phyloP scores from a whole-genome alignment of 2,113 vertebrate genomes.

The Sitta europaea region DNA sequence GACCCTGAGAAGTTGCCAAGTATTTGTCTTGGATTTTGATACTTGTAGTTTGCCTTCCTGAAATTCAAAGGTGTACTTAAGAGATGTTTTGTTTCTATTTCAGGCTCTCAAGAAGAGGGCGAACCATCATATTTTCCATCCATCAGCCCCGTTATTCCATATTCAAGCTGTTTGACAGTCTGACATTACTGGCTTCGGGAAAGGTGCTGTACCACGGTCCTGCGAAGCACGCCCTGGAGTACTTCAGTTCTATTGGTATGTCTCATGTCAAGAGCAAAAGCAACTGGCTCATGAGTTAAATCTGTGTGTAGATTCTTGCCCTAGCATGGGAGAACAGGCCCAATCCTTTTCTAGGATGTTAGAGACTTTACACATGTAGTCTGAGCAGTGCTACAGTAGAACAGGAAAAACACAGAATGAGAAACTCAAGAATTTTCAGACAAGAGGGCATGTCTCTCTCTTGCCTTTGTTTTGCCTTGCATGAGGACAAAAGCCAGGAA shows the following conservation, averaged over 20 bases:
- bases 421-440: neutral
- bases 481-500: neutral
- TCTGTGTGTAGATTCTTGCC: neutral
- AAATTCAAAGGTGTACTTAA: neutral
- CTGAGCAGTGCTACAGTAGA: neutral
- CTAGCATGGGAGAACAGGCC: neutral
- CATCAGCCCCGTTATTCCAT: constrained; percentile 72
- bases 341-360: neutral
- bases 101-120: constrained; percentile 66
- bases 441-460: neutral
- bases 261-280: neutral
- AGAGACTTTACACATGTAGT: neutral
- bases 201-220: constrained; percentile 68
- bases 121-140: constrained; percentile 72
- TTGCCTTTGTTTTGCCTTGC: neutral
- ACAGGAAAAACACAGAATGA: neutral
- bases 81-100: neutral
- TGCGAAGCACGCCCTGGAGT: constrained; percentile 41
- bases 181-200: constrained; percentile 61
- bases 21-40: neutral
- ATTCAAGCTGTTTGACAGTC: constrained; percentile 71
- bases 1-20: neutral
- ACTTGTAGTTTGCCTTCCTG: neutral
- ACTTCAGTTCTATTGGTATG: constrained; percentile 66
- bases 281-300: neutral